phyloP scores from a whole-genome alignment of 2,888 invertebrate genomes.

The Eumacrocentrus americanus region DNA sequence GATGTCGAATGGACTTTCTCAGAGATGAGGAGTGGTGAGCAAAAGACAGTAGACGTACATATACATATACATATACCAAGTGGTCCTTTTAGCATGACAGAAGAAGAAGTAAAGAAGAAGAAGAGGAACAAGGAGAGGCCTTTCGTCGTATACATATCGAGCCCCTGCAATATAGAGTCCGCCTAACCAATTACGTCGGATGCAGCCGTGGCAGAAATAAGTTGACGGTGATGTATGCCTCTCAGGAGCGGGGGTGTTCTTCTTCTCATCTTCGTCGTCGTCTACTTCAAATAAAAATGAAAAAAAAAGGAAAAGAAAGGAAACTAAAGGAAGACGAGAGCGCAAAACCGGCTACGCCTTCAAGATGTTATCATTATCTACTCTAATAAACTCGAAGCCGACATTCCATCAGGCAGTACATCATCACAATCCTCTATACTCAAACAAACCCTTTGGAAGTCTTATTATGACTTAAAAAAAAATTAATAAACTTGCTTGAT shows the following conservation, averaged over 20 bases:
- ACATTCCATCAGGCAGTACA: conserved; percentile 50
- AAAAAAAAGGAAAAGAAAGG: conserved; percentile 18
- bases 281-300: conserved; percentile 7
- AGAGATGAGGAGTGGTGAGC: not conserved
- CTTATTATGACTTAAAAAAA: not conserved
- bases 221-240: conserved; percentile 56
- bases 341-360: conserved; percentile 45
- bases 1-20: not conserved
- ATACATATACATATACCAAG: not conserved
- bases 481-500: not conserved
- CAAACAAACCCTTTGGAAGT: not conserved
- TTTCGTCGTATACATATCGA: conserved; percentile 29
- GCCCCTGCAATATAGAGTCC: conserved; percentile 33
- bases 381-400: conserved; percentile 54
- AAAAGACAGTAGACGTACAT: not conserved
- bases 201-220: conserved; percentile 53
- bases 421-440: conserved; percentile 44
- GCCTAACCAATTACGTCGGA: conserved; percentile 57
- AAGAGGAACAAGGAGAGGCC: conserved; percentile 13
- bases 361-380: conserved; percentile 58
- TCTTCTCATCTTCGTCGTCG: conserved; percentile 19
- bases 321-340: conserved; percentile 23
- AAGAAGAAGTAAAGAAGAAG: not conserved
- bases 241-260: conserved; percentile 37
- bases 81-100: conserved; percentile 1